These are phyloP conservation scores for Aegypius monachus DNA, from an alignment of 2,113 vertebrate species.

Conservation along the genomic window DNA sequence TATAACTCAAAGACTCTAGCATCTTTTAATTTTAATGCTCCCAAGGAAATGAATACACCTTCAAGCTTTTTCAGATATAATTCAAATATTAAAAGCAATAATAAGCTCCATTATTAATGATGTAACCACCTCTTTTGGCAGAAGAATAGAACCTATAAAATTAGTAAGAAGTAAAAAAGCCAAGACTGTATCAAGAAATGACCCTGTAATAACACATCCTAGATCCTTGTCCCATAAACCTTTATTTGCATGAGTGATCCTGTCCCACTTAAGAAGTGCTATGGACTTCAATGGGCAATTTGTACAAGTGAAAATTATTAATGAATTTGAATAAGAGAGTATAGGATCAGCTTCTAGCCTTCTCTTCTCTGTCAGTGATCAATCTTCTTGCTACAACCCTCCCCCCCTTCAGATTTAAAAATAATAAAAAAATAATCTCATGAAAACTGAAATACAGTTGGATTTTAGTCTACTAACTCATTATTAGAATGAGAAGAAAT, in stretches of 20 bases:
- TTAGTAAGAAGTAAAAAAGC: slow-evolving; percentile 17
- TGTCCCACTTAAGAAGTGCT: slow-evolving; percentile 17
- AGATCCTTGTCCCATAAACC: neutral
- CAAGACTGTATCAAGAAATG: neutral
- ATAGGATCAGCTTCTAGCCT: neutral
- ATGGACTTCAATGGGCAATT: neutral
- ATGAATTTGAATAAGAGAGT: slow-evolving; percentile 27
- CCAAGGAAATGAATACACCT: slow-evolving; percentile 34
- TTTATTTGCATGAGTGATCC: slow-evolving; percentile 21
- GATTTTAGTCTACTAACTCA: neutral
- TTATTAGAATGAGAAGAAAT: neutral
- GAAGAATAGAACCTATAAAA: slow-evolving; percentile 8
- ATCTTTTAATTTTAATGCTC: slow-evolving; percentile 27
- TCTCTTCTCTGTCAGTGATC: neutral
- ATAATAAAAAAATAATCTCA: neutral
- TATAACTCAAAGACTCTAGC: slow-evolving; percentile 24
- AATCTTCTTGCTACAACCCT: neutral
- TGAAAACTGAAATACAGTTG: neutral
- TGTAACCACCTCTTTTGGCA: neutral
- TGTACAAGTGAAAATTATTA: slow-evolving; percentile 24
- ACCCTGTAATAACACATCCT: neutral
- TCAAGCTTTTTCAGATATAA: slow-evolving; percentile 27
- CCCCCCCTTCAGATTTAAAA: neutral
- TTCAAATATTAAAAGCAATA: slow-evolving; percentile 58
- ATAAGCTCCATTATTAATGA: slow-evolving; percentile 26